Evolutionary conservation across 2,113 vertebrate genomes (phyloP), one percentile per base, ranked within the genome.

Genomic region (Anhinga anhinga): DNA sequence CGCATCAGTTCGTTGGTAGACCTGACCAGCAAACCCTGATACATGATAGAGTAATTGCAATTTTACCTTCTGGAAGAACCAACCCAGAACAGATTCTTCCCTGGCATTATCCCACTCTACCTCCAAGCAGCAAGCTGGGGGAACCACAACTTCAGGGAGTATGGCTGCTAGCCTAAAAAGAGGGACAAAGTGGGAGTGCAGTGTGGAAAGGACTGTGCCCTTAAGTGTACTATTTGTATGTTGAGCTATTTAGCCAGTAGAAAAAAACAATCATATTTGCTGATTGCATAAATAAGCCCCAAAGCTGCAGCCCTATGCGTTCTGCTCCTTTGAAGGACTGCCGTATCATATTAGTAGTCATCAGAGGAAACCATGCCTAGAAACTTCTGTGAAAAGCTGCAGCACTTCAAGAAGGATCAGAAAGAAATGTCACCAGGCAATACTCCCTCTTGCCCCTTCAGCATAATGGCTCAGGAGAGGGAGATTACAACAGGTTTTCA

Each of bases 401-500:
- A 87, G 87, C 89, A 90, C 76, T 96, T 96, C 95, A 96, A 73
- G 94, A 95, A 90, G 91, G 67, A 94, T 95, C 78, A 94, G 95
- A 85, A 91, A 89, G 66, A 93, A 88, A 93, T 91, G 82, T 95
- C 87, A 82, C 25, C 18, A 96, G 88, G 82, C 94, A 96, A 53
- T 78, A 66, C 15, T 83, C 44, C 49, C 59, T 66, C 87, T 78
- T 90, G 79, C 72, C 76, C 94, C 82, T 92, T 93, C 55, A 92
- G 65, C 86, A 92, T 88, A 93, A 88, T 29, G 65, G 95, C 86
- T 95, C 81, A 93, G 88, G 88, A 95, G 78, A 94, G 69, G 55
- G 81, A 95, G 87, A 96, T 94, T 96, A 95, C 93, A 95, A 95
- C 89, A 97, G 94, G 93, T 97, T 98, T 97, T 96, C 95, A 97